These are phyloP conservation scores for Campoletis raptor DNA, from an alignment of 2,888 invertebrate genomes.

Conservation along the genomic window DNA sequence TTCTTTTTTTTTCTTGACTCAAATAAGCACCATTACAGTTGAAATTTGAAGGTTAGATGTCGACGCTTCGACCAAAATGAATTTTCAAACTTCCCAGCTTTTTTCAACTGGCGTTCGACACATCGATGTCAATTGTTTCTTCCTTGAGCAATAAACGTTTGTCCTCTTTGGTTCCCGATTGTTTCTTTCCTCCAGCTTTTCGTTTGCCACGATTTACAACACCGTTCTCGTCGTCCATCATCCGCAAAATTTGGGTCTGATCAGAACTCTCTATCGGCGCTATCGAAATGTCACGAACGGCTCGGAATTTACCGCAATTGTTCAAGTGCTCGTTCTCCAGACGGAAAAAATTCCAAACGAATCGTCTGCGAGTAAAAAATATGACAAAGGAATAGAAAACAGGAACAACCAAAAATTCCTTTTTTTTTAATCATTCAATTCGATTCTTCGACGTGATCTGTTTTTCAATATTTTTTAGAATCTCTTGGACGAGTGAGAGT, in stretches of 20 bases:
- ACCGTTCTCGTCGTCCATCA: conserved; percentile 98
- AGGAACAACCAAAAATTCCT: neutral
- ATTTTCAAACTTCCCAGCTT: conserved; percentile 12
- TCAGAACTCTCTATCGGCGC: conserved; percentile 97
- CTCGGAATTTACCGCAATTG: conserved; percentile 99
- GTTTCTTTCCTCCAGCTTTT: conserved; percentile 84
- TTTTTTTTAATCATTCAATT: neutral
- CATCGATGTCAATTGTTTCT: conserved; percentile 82
- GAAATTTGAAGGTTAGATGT: neutral
- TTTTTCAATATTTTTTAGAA: no score
- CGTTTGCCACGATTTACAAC: conserved; percentile 90
- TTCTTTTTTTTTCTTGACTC: neutral
- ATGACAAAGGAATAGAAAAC: neutral
- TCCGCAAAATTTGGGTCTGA: conserved; percentile 94
- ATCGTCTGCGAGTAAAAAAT: conserved; percentile 88
- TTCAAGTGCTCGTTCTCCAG: conserved; percentile 99
- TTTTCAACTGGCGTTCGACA: conserved; percentile 82
- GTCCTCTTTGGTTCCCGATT: conserved; percentile 83
- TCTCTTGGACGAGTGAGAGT: neutral
- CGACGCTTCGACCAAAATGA: conserved; percentile 10
- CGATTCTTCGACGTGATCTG: neutral
- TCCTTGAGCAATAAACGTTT: conserved; percentile 85
- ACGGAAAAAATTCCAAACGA: conserved; percentile 99
- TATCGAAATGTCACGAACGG: conserved; percentile 98
- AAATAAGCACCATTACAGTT: conserved; percentile 13